Conservation (phyloP, 2,888 invertebrate genomes). For the Limnephilus lunatus region DNA sequence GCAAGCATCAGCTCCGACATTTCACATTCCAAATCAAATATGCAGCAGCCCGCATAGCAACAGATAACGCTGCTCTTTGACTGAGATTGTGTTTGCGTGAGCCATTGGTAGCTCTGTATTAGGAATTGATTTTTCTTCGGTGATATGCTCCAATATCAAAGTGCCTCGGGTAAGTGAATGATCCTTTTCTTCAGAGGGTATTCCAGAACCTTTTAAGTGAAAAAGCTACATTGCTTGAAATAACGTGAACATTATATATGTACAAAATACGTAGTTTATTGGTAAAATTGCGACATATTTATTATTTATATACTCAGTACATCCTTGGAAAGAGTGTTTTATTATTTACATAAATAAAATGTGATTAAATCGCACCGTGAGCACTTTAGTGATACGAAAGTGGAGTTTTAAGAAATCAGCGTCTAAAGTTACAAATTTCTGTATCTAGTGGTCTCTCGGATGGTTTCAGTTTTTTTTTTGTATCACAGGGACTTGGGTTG, state of each 20-base stretch:
- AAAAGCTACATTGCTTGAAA: neutral
- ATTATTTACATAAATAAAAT: neutral
- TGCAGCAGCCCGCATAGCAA: conserved; percentile 2
- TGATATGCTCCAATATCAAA: neutral
- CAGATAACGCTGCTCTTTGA: neutral
- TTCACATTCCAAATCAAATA: neutral
- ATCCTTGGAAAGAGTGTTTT: neutral
- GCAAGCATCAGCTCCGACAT: neutral
- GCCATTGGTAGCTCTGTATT: neutral
- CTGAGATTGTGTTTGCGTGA: neutral
- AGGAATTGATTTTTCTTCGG: neutral
- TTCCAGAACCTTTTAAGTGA: neutral
- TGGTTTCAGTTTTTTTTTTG: too few species aligned
- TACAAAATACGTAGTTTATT: neutral
- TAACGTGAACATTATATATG: neutral
- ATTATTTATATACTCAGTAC: neutral
- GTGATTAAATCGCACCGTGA: too few species aligned
- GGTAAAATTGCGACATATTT: neutral
- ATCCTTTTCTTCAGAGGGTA: neutral
- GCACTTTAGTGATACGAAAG: too few species aligned
- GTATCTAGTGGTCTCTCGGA: too few species aligned
- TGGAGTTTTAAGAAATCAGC: too few species aligned
- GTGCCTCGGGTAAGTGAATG: neutral
- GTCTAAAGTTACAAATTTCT: too few species aligned
- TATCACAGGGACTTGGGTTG: too few species aligned